A percentile compares a stretch with the other conserved stretches of the same genome.
Conservation (phyloP, 2,797 vertebrate species). For the Morelia viridis region DNA sequence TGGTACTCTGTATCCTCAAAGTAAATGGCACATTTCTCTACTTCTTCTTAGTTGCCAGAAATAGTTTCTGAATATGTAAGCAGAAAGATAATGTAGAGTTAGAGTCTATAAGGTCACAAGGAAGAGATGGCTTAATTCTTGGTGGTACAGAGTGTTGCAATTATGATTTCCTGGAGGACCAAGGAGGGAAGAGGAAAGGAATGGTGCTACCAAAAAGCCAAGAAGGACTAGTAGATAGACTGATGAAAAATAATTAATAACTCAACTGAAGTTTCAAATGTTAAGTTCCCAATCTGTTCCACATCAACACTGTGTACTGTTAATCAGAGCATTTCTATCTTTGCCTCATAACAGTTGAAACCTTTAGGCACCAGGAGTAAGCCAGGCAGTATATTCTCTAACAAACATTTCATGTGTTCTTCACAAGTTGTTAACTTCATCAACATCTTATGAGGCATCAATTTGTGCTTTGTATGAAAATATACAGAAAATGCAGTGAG, state of each 20-base stretch:
- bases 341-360: constrained; percentile 1
- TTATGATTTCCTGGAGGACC: not conserved
- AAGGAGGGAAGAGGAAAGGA: not conserved
- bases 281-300: not conserved
- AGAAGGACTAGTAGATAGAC: not conserved
- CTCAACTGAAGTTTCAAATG: not conserved
- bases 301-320: not conserved
- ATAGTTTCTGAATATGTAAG: constrained; percentile 21
- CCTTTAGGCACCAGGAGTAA: not conserved
- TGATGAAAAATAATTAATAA: constrained; percentile 14
- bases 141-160: not conserved
- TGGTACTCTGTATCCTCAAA: constrained; percentile 31
- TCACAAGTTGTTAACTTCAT: not conserved
- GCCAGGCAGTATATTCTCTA: not conserved
- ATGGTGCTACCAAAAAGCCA: not conserved
- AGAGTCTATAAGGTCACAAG: not conserved
- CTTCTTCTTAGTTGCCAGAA: constrained; percentile 20
- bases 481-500: not conserved
- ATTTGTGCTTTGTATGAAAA: not conserved
- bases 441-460: not conserved
- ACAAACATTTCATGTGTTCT: not conserved
- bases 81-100: constrained; percentile 4
- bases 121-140: not conserved
- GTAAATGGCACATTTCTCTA: constrained; percentile 12
- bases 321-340: not conserved